phyloP scores from a whole-genome alignment of 2,888 invertebrate genomes.

The Drosophila meridiana region DNA sequence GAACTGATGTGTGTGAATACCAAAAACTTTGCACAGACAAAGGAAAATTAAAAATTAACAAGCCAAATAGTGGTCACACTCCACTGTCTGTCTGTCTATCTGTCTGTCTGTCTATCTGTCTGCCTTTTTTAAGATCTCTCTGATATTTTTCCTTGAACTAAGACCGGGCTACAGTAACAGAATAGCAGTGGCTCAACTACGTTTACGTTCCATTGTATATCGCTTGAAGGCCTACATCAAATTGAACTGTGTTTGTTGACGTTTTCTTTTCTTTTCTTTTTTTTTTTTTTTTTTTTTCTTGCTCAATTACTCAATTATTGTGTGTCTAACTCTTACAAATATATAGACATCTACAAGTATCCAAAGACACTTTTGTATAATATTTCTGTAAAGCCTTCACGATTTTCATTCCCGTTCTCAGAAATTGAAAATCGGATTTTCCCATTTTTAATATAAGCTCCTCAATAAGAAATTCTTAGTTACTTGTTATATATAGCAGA shows the following conservation, averaged over 20 bases:
- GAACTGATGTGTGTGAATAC: neutral
- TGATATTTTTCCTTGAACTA: constrained; percentile 36
- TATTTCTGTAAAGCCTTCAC: neutral
- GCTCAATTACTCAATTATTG: constrained; percentile 59
- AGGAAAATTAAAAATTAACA: neutral
- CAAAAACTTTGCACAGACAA: neutral
- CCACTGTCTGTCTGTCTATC: neutral
- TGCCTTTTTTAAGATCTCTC: constrained; percentile 22
- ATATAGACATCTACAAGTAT: neutral
- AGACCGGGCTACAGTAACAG: constrained; percentile 13
- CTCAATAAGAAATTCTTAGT: neutral
- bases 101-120: neutral
- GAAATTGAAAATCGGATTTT: neutral
- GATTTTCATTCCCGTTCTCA: too few species aligned
- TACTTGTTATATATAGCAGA: too few species aligned
- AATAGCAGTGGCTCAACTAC: constrained; percentile 16
- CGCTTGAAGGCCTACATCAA: constrained; percentile 66
- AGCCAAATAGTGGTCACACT: constrained; percentile 19
- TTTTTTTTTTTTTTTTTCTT: constrained; percentile 49
- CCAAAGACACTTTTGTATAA: neutral
- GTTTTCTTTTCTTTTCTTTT: constrained; percentile 55
- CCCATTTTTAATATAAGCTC: neutral
- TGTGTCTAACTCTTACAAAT: neutral
- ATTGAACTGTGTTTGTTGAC: constrained; percentile 54
- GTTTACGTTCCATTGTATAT: constrained; percentile 59